Evolutionary conservation across 2,113 vertebrate species (phyloP), one percentile per base, ranked within the genome.

Genomic region (Notothenia coriiceps): DNA sequence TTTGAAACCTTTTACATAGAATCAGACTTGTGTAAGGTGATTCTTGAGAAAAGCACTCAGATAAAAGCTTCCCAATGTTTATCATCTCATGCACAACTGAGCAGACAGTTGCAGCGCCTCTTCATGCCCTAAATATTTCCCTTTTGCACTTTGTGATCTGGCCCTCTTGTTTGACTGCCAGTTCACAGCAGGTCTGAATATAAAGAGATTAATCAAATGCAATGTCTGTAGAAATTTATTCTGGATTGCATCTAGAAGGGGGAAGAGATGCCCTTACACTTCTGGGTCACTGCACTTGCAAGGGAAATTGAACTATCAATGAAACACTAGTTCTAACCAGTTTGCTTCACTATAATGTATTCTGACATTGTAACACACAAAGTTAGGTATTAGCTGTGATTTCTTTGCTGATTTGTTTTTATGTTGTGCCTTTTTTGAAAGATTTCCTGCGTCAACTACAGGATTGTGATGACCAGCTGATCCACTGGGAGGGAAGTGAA

Each of bases 61-160:
- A 92, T 93, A 91, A 95, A 94, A 94, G 91, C 92, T 63, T 91
- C 81, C 70, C 46, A 77, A 63, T 87, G 84, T 92, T 91, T 47
- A 83, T 77, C 87, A 82, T 76, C 68, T 90, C 81, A 92, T 82
- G 84, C 91, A 79, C 90, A 92, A 87, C 77, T 91, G 83, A 92
- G 80, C 87, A 84, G 70, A 57, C 70, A 74, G 69, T 75, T 70
- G 74, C 46, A 57, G 52, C 51, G 54, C 74, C 64, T 74, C 88
- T 61, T 70, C 20, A 50, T 43, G 51, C 66, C 78, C 64, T 50
- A 67, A 72, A 69, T 67, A 57, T 61, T 70, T 79, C n/a, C 40
- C 22, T 76, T 59, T 84, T 56, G 44, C 57, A 17, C 17, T 0
- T 5, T 33, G 18, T 70, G 76, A 74, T 60, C 66, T 49, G 59